Conservation (phyloP, 2,888 invertebrate species). For the Archips xylosteana region DNA sequence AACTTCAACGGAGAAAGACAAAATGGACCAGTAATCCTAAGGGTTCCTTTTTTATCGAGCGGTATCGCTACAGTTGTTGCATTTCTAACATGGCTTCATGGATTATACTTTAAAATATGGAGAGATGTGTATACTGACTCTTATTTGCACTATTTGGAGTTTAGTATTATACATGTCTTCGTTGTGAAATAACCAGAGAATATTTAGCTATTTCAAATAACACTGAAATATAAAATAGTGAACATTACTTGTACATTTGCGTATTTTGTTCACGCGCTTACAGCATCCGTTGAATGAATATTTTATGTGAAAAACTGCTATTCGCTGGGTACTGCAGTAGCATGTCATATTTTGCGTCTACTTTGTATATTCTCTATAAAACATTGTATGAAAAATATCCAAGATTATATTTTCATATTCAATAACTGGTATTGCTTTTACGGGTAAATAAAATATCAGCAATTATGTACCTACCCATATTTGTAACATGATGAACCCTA, state of each 20-base stretch:
- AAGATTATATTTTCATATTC: slow-evolving; percentile 1
- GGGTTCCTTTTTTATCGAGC: too few relatives aligned
- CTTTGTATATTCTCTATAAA: slow-evolving; percentile 17
- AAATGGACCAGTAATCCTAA: too few relatives aligned
- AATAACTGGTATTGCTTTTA: neutral
- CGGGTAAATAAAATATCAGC: neutral
- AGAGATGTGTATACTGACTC: neutral
- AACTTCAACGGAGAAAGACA: too few relatives aligned
- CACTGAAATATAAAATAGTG: neutral
- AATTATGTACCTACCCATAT: too few relatives aligned
- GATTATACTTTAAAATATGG: too few relatives aligned
- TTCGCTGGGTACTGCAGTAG: slow-evolving; percentile 47
- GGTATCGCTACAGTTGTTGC: neutral
- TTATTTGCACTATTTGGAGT: neutral
- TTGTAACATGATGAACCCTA: too few relatives aligned
- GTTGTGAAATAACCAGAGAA: neutral
- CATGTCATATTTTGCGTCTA: slow-evolving; percentile 31
- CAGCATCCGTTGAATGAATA: slow-evolving; percentile 64
- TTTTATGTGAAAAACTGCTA: slow-evolving; percentile 72
- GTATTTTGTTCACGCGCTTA: slow-evolving; percentile 53
- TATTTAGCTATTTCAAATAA: neutral
- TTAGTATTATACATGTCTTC: neutral
- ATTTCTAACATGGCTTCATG: neutral
- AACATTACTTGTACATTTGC: slow-evolving; percentile 20
- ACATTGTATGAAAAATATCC: slow-evolving; percentile 6